Base-by-base conservation (phyloP, 1,140 invertebrate species). In the Drosophila truncata region DNA sequence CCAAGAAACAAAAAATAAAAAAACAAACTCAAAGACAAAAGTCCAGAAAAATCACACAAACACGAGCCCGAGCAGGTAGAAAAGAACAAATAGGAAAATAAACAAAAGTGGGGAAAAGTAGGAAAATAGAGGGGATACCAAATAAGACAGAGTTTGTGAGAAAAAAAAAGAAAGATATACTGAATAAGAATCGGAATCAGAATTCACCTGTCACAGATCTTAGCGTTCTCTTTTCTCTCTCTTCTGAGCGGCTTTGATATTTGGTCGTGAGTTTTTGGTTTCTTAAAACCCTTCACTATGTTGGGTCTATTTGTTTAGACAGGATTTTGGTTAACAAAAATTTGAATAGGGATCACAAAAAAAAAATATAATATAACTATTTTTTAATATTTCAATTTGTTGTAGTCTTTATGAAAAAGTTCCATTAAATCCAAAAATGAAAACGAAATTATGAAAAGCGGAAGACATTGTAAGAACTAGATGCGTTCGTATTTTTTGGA, bases 121-220 rank as follows among this genome's bases (percentile, higher is more conserved):
- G 71, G 50, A 64, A 65, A 63, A 47, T 64, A 39, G 23, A 31
- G 25, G 27, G 31, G 57, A 60, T 37, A 20, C 41, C 18, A 37
- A 73, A 57, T 64, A 61, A 80, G 61, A 46, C 42, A 18, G 57
- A 33, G 41, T 39, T n/a, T 23, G n/a, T 23, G 0, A 35, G 31
- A 20, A 2, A 20, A 18, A 20, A 5, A 13, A 2, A 44, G 18
- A 42, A 1, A 61, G 33, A 16, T 18, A 62, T 31, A 61, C 10
- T 18, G 47, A 29, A 29, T n/a, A 18, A 31, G 49, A 50, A 50
- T 27, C 39, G 23, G 58, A 49, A 80, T 77, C 46, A 23, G 58
- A 52, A 80, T 77, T 44, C 81, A 81, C 81, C 82, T 84, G 82
- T 85, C 66, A 72, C 54, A 33, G 41, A 41, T 16, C 25, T 46